Percentiles rank a stretch among this genome's conserved stretches.
These are phyloP conservation scores for Archips crataeganus DNA, from an alignment of 2,888 invertebrate species.

Conservation along the genomic window DNA sequence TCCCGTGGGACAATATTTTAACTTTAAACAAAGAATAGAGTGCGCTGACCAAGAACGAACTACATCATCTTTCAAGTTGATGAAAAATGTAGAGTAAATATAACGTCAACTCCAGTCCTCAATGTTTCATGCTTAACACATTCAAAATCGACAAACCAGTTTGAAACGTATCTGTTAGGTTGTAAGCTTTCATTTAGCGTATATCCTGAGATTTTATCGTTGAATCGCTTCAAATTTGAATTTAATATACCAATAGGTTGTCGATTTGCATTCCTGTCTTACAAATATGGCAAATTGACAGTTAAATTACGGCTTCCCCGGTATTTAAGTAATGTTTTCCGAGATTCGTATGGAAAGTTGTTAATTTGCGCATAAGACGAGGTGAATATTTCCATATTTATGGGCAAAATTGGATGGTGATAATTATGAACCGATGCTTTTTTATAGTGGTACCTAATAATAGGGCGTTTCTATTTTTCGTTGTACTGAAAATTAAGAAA, in stretches of 20 bases:
- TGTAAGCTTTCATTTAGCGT: not conserved
- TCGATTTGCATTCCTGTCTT: conserved; percentile 34
- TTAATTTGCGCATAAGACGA: not conserved
- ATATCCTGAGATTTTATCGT: not conserved
- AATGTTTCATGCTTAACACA: not conserved
- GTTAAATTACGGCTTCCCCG: conserved; percentile 21
- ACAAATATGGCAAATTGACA: conserved; percentile 42
- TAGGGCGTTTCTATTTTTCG: too few species aligned
- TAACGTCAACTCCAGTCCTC: too few species aligned
- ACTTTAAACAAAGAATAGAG: too few species aligned
- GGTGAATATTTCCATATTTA: not conserved
- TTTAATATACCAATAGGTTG: conserved; percentile 37
- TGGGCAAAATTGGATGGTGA: not conserved
- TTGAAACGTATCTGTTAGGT: not conserved
- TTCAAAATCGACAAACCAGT: not conserved
- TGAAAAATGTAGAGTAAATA: too few species aligned
- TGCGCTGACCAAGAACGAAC: too few species aligned
- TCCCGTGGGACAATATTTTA: too few species aligned
- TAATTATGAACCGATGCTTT: not conserved
- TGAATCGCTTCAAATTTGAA: conserved; percentile 37
- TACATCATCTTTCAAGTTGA: too few species aligned
- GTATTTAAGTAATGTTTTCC: conserved; percentile 16
- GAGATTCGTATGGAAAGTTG: conserved; percentile 17
- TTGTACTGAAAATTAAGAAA: too few species aligned
- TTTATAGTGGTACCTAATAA: too few species aligned